Base-by-base conservation (phyloP, 2,797 vertebrate species). In the Phoebastria nigripes region DNA sequence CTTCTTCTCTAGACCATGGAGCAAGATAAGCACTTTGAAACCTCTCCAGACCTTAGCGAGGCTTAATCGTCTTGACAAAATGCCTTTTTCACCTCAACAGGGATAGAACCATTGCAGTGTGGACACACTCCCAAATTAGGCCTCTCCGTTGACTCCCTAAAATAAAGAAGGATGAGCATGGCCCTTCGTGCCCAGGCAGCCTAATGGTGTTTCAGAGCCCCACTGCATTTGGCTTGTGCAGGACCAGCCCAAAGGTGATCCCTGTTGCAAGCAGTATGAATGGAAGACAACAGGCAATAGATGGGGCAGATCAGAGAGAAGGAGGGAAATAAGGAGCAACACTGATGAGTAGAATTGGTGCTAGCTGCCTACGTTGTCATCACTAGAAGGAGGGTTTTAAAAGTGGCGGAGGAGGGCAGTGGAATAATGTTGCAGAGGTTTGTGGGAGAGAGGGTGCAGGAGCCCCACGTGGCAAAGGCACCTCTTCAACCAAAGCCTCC, bases 271-370 rank as follows among this genome's bases (percentile, higher is more conserved):
- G 31, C 6, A 39, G 24, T n/a, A 28, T 49, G n/a, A 79, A 41
- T 61, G 16, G 58, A 67, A 78, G 35, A 84, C 9, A 47, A 63
- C 46, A 72, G 20, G 7, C 14, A 51, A 37, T 9, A 65, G 47
- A 65, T 63, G 41, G 28, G 24, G 31, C 16, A 87, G 49, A 77
- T 9, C 29, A 62, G 44, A 46, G 31, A 74, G n/a, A 79, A 61
- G 12, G 81, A 80, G 26, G 6, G 25, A 78, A 59, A 29, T 17
- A 79, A 86, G 44, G 20, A 44, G 52, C 51, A 87, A 22, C 11
- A 63, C 1, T 0, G 0, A 25, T 10, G 12, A 16, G 28, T n/a
- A 63, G 65, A 77, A 62, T 3, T 37, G 13, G 6, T 78, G 25
- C 25, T 70, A 54, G 20, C 29, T 2, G 1, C 25, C 33, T 62